A percentile compares a stretch with the other conserved stretches of the same genome.
phyloP scores from a whole-genome alignment of 2,888 invertebrate genomes.

The Heliconius erato region DNA sequence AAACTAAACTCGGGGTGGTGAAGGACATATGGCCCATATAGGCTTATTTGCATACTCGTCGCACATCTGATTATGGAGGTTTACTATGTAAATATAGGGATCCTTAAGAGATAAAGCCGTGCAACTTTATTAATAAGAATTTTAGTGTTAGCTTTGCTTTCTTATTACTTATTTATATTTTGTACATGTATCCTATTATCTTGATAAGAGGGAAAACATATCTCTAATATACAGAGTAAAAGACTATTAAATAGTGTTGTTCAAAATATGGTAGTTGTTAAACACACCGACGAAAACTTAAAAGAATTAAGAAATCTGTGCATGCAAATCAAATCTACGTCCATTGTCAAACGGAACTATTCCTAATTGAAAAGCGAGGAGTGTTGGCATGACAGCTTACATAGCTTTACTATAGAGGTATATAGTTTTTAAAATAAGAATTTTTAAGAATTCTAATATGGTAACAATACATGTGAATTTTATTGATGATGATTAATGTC shows the following conservation, averaged over 20 bases:
- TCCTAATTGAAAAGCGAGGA: neutral
- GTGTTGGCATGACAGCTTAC: neutral
- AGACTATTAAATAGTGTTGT: neutral
- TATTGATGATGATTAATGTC: too few species aligned
- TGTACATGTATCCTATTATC: too few species aligned
- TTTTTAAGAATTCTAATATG: too few species aligned
- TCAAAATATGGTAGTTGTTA: neutral
- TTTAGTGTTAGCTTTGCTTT: neutral
- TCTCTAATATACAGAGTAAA: neutral
- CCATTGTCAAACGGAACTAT: neutral
- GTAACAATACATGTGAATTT: too few species aligned
- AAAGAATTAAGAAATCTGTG: neutral
- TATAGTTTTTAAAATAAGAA: too few species aligned
- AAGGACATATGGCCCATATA: conserved; percentile 14
- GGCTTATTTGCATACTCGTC: conserved; percentile 28
- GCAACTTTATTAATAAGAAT: conserved; percentile 22
- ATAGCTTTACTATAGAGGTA: too few species aligned
- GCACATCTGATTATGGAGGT: conserved; percentile 37
- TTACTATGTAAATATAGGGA: conserved; percentile 33
- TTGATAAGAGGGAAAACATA: too few species aligned
- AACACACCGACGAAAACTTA: too few species aligned
- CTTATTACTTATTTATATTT: too few species aligned
- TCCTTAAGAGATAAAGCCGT: conserved; percentile 22
- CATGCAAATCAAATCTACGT: neutral
- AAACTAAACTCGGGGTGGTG: conserved; percentile 14